Conservation (phyloP, 23 tunicate genomes). For the Trididemnum nubilum region DNA sequence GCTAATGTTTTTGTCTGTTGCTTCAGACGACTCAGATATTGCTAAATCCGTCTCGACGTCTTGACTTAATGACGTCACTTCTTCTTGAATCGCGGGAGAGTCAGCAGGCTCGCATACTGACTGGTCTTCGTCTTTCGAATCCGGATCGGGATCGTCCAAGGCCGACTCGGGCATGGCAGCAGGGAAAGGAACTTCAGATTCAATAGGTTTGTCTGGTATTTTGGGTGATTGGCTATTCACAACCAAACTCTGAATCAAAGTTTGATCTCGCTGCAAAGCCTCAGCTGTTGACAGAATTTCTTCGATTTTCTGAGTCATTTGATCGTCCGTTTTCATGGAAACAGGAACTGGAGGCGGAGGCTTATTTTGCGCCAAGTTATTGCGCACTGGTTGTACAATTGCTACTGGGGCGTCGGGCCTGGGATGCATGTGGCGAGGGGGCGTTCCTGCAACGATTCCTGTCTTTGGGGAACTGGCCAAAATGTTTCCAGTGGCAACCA, state of each 20-base stretch:
- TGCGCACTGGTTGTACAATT: slow-evolving; percentile 3
- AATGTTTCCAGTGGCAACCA: not conserved
- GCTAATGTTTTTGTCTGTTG: not conserved
- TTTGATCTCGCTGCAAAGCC: not conserved
- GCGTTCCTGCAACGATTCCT: not conserved
- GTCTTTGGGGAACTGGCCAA: slow-evolving; percentile 12
- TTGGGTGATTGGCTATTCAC: not conserved
- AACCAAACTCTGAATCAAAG: not conserved
- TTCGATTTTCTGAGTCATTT: not conserved
- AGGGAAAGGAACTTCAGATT: not conserved
- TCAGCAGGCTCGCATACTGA: not conserved
- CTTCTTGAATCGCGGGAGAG: not conserved
- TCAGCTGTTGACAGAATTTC: not conserved
- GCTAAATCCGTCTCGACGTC: not conserved
- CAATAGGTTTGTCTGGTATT: not conserved
- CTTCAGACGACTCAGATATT: not conserved
- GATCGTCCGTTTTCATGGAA: not conserved
- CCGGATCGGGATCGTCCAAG: not conserved
- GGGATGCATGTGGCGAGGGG: not conserved
- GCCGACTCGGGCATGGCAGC: not conserved
- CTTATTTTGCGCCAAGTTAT: not conserved
- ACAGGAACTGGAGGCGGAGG: not conserved
- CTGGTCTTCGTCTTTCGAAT: not conserved
- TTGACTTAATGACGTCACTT: too few relatives aligned
- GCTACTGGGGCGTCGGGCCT: slow-evolving; percentile 31